phyloP scores from a whole-genome alignment of 1,140 invertebrate species.

The Steinernema khuongi region DNA sequence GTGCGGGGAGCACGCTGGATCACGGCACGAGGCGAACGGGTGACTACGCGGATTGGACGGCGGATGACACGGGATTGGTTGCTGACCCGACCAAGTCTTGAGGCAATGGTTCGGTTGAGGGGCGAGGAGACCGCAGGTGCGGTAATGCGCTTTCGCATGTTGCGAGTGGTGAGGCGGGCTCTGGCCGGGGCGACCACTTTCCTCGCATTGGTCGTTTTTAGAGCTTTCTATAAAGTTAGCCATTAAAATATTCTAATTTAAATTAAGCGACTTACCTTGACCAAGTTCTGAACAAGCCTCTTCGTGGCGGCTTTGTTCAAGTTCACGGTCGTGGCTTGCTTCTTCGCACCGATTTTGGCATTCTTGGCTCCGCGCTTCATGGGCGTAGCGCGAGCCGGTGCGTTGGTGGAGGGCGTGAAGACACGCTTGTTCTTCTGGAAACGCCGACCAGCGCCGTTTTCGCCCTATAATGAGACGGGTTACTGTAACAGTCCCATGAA shows the following conservation, averaged over 20 bases:
- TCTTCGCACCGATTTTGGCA: constrained; percentile 19
- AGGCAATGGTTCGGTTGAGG: neutral
- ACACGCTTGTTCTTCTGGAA: constrained; percentile 10
- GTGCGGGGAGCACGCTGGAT: constrained; percentile 3
- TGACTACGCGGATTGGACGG: neutral
- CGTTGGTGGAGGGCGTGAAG: neutral
- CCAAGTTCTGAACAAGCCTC: constrained; percentile 37
- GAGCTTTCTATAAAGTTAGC: constrained; percentile 27
- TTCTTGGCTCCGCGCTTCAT: neutral
- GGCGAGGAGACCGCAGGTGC: constrained; percentile 6
- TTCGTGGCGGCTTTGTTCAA: constrained; percentile 33
- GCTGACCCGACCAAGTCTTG: constrained; percentile 5
- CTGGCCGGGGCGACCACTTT: constrained; percentile 5
- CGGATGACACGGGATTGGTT: constrained; percentile 24
- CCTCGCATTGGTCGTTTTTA: constrained; percentile 18
- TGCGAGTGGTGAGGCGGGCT: constrained; percentile 13
- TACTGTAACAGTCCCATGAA: neutral
- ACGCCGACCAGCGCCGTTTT: neutral
- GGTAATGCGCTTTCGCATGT: constrained; percentile 17
- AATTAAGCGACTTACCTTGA: constrained; percentile 28
- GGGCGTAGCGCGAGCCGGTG: neutral
- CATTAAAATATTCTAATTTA: constrained; percentile 11
- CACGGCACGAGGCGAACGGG: neutral
- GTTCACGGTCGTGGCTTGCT: neutral
- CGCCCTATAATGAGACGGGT: neutral